Conservation (phyloP, 2,113 vertebrate species). For the Argyrosomus japonicus region DNA sequence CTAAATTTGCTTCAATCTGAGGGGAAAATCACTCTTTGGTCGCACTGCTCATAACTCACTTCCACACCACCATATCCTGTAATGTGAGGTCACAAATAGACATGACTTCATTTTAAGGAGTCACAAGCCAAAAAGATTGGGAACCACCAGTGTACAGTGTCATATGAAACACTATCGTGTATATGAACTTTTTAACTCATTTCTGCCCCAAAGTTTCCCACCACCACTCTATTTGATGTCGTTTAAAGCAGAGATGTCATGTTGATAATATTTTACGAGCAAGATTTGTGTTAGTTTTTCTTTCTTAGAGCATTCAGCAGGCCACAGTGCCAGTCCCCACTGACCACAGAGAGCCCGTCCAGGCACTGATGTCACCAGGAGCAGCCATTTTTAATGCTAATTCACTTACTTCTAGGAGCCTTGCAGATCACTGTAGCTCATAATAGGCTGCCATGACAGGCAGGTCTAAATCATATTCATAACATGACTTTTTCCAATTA, state of each 20-base stretch:
- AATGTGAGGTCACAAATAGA: conserved; percentile 50
- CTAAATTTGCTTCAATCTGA: conserved; percentile 4
- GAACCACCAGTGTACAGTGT: conserved; percentile 17
- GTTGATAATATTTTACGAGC: conserved; percentile 61
- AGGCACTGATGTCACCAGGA: conserved; percentile 71
- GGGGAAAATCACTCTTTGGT: conserved; percentile 10
- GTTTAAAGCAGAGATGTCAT: conserved; percentile 34
- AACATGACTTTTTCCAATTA: conserved; percentile 40
- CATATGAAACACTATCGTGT: neutral
- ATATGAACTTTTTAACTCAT: conserved; percentile 4
- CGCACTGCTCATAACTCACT: conserved; percentile 35
- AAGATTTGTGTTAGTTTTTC: conserved; percentile 46
- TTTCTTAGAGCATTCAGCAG: conserved; percentile 48
- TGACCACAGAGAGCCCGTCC: conserved; percentile 68
- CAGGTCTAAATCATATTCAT: conserved; percentile 43
- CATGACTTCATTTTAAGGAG: conserved; percentile 52
- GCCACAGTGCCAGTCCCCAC: conserved; percentile 62
- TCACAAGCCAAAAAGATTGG: conserved; percentile 10
- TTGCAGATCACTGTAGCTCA: conserved; percentile 34
- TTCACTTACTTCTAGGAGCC: conserved; percentile 43
- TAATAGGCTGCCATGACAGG: conserved; percentile 45
- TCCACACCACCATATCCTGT: conserved; percentile 46
- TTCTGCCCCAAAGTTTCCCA: neutral
- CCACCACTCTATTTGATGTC: conserved; percentile 4
- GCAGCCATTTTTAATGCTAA: conserved; percentile 60